A percentile compares a stretch with the other conserved stretches of the same genome.
Evolutionary conservation across 2,797 vertebrate genomes (phyloP).

Genomic region (Merluccius polli): DNA sequence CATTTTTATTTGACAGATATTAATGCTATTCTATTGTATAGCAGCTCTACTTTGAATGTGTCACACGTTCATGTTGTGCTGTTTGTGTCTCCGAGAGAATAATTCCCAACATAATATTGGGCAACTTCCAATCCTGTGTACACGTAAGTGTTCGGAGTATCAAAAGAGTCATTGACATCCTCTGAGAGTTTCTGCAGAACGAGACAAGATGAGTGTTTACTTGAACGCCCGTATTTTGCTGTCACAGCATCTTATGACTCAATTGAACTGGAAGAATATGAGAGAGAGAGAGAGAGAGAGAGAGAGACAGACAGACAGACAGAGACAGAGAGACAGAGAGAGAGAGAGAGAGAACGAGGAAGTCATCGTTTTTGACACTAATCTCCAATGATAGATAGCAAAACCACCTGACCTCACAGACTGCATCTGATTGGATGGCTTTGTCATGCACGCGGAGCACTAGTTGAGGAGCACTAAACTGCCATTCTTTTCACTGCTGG

Average conservation of each 20-base stretch:
- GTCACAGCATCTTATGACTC: neutral
- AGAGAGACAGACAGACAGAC: neutral
- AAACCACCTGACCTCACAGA: neutral
- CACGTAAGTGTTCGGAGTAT: neutral
- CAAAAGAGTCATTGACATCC: neutral
- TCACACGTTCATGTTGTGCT: neutral
- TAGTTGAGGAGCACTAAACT: slow-evolving; percentile 17
- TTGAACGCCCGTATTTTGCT: neutral
- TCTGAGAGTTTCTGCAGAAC: neutral
- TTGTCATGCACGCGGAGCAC: slow-evolving; percentile 7
- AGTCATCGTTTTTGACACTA: neutral
- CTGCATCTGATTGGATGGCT: slow-evolving; percentile 53
- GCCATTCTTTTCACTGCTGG: slow-evolving; percentile 36
- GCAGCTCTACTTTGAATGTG: neutral
- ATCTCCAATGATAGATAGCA: neutral
- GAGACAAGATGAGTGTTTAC: neutral
- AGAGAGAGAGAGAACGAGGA: neutral
- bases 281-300: neutral
- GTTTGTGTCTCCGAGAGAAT: neutral
- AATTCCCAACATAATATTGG: neutral
- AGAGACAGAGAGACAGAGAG: neutral
- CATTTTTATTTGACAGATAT: neutral
- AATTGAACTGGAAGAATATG: neutral
- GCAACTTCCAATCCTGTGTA: neutral
- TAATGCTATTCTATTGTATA: neutral